These are phyloP conservation scores for Halotydeus destructor DNA, from an alignment of 1,140 invertebrate genomes.

Conservation along the genomic window DNA sequence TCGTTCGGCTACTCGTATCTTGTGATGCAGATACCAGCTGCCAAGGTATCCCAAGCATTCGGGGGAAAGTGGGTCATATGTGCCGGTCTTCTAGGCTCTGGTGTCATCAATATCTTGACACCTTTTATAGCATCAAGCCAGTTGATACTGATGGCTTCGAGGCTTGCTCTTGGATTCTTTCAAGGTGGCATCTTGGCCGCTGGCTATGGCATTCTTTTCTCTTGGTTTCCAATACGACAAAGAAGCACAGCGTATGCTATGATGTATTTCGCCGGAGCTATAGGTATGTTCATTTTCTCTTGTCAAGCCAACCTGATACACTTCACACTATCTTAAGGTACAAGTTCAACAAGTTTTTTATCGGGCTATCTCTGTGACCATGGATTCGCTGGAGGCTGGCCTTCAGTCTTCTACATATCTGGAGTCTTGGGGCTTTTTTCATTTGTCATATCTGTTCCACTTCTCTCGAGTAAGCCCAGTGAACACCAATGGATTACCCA, in stretches of 20 bases:
- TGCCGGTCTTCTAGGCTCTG: conserved; percentile 6
- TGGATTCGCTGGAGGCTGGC: conserved; percentile 44
- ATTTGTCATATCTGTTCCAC: conserved; percentile 39
- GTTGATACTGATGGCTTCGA: conserved; percentile 2
- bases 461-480: conserved; percentile 51
- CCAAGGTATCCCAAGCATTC: conserved; percentile 46
- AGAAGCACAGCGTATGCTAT: conserved; percentile 41
- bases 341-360: conserved; percentile 19
- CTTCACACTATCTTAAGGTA: too few relatives aligned
- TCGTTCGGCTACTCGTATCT: conserved; percentile 72
- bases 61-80: conserved; percentile 48
- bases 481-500: conserved; percentile 47
- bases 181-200: conserved; percentile 22
- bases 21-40: conserved; percentile 57
- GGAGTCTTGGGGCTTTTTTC: conserved; percentile 40
- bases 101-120: conserved; percentile 12
- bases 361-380: conserved; percentile 23
- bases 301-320: too few relatives aligned
- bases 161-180: conserved; percentile 8
- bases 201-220: conserved; percentile 22
- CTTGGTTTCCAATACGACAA: conserved; percentile 17
- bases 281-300: too few relatives aligned
- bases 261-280: conserved; percentile 51
- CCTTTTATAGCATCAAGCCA: conserved; percentile 10
- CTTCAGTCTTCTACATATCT: conserved; percentile 59